Evolutionary conservation across 2,797 vertebrate genomes (phyloP).

Genomic region (Dipus sagitta): DNA sequence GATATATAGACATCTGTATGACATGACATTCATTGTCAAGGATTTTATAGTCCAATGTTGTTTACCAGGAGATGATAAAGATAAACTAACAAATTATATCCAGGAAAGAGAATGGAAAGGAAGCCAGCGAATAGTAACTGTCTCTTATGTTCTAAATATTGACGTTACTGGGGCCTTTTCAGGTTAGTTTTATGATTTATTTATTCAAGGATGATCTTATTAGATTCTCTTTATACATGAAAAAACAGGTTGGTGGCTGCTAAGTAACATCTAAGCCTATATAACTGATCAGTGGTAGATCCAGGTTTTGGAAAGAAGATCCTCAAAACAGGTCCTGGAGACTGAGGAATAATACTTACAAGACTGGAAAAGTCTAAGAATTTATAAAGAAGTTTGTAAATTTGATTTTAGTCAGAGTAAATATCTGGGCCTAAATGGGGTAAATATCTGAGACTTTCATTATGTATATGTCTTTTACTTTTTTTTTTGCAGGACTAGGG

Average conservation of each 20-base stretch:
- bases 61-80: neutral
- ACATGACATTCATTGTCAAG: neutral
- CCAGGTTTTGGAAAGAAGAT: constrained; percentile 42
- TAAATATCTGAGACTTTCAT: constrained; percentile 41
- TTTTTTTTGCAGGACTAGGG: no score
- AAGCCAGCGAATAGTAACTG: constrained; percentile 23
- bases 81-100: neutral
- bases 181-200: constrained; percentile 36
- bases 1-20: neutral
- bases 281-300: neutral
- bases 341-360: neutral
- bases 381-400: neutral
- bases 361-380: neutral
- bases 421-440: neutral
- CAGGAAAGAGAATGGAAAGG: neutral
- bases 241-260: constrained; percentile 25
- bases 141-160: constrained; percentile 22
- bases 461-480: neutral
- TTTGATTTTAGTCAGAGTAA: constrained; percentile 46
- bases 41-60: neutral
- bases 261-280: constrained; percentile 25
- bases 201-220: constrained; percentile 45
- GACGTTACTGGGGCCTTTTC: neutral
- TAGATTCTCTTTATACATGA: neutral
- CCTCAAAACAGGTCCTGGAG: neutral